Evolutionary conservation across 92 coral and sea anemone species (phyloP).

Genomic region (Umimayanthus chanpuru): DNA sequence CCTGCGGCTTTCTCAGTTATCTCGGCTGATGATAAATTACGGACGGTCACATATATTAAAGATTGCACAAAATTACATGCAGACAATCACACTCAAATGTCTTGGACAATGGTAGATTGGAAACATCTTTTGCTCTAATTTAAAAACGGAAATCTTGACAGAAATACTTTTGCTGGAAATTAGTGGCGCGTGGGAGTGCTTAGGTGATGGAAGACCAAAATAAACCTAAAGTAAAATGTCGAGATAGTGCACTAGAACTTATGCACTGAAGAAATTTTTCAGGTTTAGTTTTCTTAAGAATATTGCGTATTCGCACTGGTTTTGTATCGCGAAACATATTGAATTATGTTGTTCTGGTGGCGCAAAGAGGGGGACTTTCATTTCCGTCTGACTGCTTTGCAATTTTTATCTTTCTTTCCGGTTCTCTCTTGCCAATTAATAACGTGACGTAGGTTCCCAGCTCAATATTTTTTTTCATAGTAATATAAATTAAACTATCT

Average conservation of each 20-base stretch:
- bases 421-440: not conserved
- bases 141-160: constrained; percentile 22
- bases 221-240: not conserved
- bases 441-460: not conserved
- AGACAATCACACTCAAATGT: not conserved
- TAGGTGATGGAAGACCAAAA: not conserved
- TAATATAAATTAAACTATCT: not conserved
- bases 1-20: not conserved
- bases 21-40: not conserved
- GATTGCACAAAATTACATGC: not conserved
- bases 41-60: not conserved
- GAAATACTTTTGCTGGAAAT: not conserved
- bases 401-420: constrained; percentile 18
- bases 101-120: constrained; percentile 6
- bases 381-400: not conserved
- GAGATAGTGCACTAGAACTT: not conserved
- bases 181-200: constrained; percentile 4
- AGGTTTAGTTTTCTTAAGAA: not conserved
- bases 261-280: not conserved
- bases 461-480: not conserved
- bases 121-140: constrained; percentile 7
- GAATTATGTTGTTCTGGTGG: not conserved
- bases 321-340: not conserved
- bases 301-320: no score
- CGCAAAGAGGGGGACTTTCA: not conserved